Evolutionary conservation across 2,113 vertebrate species (phyloP).

Genomic region (Elgaria multicarinata): DNA sequence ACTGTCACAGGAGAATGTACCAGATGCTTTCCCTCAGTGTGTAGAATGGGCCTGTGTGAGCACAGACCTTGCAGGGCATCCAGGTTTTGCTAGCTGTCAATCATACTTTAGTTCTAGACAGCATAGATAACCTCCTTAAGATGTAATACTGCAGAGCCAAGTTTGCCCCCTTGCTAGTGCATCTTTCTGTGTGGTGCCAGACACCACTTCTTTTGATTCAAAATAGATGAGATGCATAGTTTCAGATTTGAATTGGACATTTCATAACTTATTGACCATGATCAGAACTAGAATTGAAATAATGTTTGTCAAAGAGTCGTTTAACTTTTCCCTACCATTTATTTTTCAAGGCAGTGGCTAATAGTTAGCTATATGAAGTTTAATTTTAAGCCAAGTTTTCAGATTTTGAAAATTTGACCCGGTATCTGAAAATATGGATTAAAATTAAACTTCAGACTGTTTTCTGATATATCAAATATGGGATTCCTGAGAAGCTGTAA

Average conservation of each 20-base stretch:
- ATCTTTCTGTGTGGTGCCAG: not conserved
- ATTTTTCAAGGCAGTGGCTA: not conserved
- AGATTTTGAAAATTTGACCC: too few relatives aligned
- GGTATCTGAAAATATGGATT: not conserved
- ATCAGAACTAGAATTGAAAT: not conserved
- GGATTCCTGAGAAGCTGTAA: accelerated
- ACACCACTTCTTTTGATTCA: not conserved
- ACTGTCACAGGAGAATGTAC: not conserved
- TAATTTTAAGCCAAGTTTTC: too few relatives aligned
- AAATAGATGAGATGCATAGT: not conserved
- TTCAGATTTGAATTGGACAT: not conserved
- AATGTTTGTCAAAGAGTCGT: not conserved
- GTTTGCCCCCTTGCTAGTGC: not conserved
- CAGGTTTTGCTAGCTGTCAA: not conserved
- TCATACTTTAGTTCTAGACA: not conserved
- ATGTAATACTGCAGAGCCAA: not conserved
- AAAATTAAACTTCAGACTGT: not conserved
- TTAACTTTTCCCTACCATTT: not conserved
- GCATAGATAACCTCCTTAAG: not conserved
- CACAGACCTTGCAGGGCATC: too few relatives aligned
- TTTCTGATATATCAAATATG: not conserved
- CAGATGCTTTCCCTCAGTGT: not conserved
- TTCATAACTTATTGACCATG: not conserved
- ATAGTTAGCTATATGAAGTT: too few relatives aligned
- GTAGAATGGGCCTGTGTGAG: not conserved